Percentiles rank a stretch among this genome's conserved stretches.
Evolutionary conservation across 2,113 vertebrate species (phyloP).

Genomic region (Narcine bancroftii): DNA sequence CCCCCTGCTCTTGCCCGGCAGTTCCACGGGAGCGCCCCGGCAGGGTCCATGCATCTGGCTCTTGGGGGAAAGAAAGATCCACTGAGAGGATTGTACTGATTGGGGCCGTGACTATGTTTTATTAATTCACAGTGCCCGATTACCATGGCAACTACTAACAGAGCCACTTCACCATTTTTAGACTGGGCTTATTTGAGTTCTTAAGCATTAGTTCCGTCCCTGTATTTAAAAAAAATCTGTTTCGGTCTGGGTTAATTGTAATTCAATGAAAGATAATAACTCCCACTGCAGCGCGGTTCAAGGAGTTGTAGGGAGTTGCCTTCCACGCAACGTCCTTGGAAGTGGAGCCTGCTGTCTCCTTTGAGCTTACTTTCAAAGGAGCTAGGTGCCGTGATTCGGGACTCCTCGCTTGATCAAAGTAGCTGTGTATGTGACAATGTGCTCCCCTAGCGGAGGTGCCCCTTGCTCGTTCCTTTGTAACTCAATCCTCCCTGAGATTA

Average conservation of each 20-base stretch:
- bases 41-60: not conserved
- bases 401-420: constrained; percentile 14
- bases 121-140: constrained; percentile 23
- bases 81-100: not conserved
- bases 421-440: not conserved
- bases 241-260: not conserved
- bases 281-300: not conserved
- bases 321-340: not conserved
- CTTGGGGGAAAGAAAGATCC: too few species aligned
- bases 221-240: not conserved
- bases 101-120: not conserved
- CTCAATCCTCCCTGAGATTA: not conserved
- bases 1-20: too few species aligned
- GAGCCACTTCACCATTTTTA: constrained; percentile 17
- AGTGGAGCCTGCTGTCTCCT: not conserved
- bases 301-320: not conserved
- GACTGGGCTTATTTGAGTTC: not conserved
- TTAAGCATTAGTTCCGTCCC: not conserved
- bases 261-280: not conserved
- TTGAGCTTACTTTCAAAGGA: not conserved
- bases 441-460: not conserved
- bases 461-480: constrained; percentile 5
- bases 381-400: not conserved
- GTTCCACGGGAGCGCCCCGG: too few species aligned
- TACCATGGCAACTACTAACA: constrained; percentile 32